Conservation (phyloP, 2,888 invertebrate genomes). For the Drosophila aldrichi region DNA sequence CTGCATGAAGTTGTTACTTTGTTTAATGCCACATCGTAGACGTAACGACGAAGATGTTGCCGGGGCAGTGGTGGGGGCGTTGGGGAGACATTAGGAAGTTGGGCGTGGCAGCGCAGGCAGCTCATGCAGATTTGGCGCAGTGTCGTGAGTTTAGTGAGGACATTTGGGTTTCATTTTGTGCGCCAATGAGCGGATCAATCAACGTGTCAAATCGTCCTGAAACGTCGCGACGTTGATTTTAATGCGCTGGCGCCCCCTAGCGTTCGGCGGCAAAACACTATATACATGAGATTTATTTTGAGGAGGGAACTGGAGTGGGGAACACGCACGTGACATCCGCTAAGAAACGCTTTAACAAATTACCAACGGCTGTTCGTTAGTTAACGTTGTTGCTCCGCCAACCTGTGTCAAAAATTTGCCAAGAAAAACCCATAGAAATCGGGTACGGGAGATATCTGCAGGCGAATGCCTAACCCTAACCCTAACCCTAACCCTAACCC, state of each 20-base stretch:
- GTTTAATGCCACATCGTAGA: slow-evolving; percentile 69
- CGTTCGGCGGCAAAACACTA: slow-evolving; percentile 12
- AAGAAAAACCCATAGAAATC: slow-evolving; percentile 16
- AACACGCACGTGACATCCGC: slow-evolving; percentile 78
- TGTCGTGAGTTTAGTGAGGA: slow-evolving; percentile 49
- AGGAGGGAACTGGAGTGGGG: not conserved
- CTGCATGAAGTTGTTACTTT: slow-evolving; percentile 76
- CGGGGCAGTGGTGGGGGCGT: not conserved
- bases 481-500: not conserved
- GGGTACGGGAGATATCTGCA: not conserved
- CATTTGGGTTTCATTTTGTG: slow-evolving; percentile 71
- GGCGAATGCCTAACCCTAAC: not conserved
- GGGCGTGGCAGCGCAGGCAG: slow-evolving; percentile 9
- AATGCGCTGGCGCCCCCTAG: slow-evolving; percentile 52
- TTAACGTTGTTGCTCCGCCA: slow-evolving; percentile 52
- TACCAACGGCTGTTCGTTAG: slow-evolving; percentile 67
- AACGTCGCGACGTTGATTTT: slow-evolving; percentile 68
- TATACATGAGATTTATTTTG: not conserved
- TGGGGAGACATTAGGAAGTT: not conserved
- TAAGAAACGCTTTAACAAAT: slow-evolving; percentile 77
- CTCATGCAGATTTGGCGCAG: slow-evolving; percentile 54
- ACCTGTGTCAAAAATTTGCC: slow-evolving; percentile 65
- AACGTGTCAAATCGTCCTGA: slow-evolving; percentile 80
- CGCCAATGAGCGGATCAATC: slow-evolving; percentile 80
- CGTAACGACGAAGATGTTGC: slow-evolving; percentile 51